phyloP scores from a whole-genome alignment of 1,140 invertebrate genomes.

The Listronotus oregonensis region DNA sequence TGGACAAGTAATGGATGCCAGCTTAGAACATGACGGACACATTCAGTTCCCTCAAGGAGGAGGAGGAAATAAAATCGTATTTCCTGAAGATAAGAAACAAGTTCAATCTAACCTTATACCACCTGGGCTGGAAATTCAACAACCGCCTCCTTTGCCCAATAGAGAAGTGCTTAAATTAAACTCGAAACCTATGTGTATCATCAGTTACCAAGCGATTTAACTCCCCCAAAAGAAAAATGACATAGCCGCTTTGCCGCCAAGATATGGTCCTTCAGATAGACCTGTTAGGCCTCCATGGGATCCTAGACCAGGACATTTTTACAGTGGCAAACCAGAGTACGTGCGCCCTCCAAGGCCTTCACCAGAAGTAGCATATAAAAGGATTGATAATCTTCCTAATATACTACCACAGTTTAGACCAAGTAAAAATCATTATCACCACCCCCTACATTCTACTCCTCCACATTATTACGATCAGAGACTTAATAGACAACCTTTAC shows the following conservation, averaged over 20 bases:
- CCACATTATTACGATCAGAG: slow-evolving; percentile 39
- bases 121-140: slow-evolving; percentile 27
- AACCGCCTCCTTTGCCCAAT: slow-evolving; percentile 31
- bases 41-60: slow-evolving; percentile 42
- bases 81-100: slow-evolving; percentile 50
- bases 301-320: slow-evolving; percentile 54
- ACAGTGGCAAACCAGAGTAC: slow-evolving; percentile 52
- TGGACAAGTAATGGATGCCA: slow-evolving; percentile 54
- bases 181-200: slow-evolving; percentile 55
- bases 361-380: slow-evolving; percentile 51
- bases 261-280: slow-evolving; percentile 32
- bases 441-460: slow-evolving; percentile 9
- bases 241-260: slow-evolving; percentile 25
- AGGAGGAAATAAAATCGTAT: slow-evolving; percentile 48
- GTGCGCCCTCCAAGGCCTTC: slow-evolving; percentile 49
- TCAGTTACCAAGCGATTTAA: slow-evolving; percentile 54
- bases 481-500: slow-evolving; percentile 50
- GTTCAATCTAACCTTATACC: slow-evolving; percentile 26
- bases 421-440: slow-evolving; percentile 54
- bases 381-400: slow-evolving; percentile 64
- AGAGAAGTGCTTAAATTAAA: slow-evolving; percentile 51
- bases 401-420: slow-evolving; percentile 74
- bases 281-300: slow-evolving; percentile 53
- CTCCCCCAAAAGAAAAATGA: slow-evolving; percentile 50
- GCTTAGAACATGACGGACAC: slow-evolving; percentile 45